Evolutionary conservation across 2,888 invertebrate species (phyloP).

Genomic region (Tolmerus cingulatus): DNA sequence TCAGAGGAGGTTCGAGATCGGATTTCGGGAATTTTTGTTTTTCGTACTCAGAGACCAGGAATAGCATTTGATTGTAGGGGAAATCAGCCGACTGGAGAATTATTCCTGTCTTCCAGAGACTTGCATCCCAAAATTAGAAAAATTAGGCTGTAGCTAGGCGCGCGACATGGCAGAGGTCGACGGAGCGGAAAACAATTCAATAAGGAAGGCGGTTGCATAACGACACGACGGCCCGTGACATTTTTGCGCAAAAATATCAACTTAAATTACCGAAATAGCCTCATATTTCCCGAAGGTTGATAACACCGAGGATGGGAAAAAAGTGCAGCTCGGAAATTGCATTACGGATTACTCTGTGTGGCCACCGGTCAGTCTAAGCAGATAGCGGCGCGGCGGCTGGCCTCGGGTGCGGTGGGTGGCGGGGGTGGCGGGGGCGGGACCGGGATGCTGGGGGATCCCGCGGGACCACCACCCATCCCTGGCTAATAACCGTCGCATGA

Average conservation of each 20-base stretch:
- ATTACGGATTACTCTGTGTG: slow-evolving; percentile 38
- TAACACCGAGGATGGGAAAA: slow-evolving; percentile 22
- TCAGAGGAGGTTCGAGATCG: background rate
- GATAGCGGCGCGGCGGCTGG: slow-evolving; percentile 26
- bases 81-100: background rate
- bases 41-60: background rate
- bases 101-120: background rate
- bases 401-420: background rate
- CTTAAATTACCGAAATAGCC: slow-evolving; percentile 38
- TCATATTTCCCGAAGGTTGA: slow-evolving; percentile 35
- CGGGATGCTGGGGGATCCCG: background rate
- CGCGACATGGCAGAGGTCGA: background rate
- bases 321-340: slow-evolving; percentile 30
- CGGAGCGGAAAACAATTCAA: slow-evolving; percentile 1
- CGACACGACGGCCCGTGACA: background rate
- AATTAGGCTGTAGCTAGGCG: background rate
- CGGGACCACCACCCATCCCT: slow-evolving; percentile 2
- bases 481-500: slow-evolving; percentile 36
- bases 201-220: slow-evolving; percentile 31
- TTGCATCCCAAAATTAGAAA: background rate
- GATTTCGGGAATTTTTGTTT: background rate
- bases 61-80: background rate
- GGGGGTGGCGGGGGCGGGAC: background rate
- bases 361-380: slow-evolving; percentile 39
- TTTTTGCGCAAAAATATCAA: slow-evolving; percentile 18